Base-by-base conservation (phyloP, 2,797 vertebrate genomes). In the Sebastolobus alascanus region DNA sequence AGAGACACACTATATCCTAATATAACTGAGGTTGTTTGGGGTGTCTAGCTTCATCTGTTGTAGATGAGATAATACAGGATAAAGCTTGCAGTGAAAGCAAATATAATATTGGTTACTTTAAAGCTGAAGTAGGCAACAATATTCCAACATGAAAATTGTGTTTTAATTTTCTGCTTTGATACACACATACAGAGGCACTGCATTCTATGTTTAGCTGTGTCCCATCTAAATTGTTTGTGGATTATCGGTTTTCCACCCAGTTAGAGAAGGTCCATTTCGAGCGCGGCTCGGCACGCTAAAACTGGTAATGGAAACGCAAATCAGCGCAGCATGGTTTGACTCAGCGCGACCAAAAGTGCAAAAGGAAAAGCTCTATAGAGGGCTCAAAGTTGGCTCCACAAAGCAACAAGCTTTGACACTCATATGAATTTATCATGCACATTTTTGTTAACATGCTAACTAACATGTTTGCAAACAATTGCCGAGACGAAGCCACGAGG, bases 401-500 rank as follows among this genome's bases (percentile, higher is more conserved):
- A 5, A 63, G 33, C 40, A 46, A 27, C 54, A 75, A 27, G 4
- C 25, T 64, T 40, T 55, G 78, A 46, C 43, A 18, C 29, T 7
- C 20, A 66, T 33, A 3, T 56, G 7, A 46, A 65, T 4, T 22
- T 18, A 46, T 59, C 25, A 2, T 64, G 56, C 14, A 55, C 29
- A 54, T 29, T 63, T n/a, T 38, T 46, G 14, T 11, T 66, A 33
- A 46, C 1, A 1, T 67, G 46, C 33, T 20, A 8, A 54, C 14
- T 37, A 11, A 22, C 0, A 22, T 29, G 3, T 20, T 9, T 43
- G 20, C 25, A 68, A 22, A 40, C 6, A 1, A 1, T 18, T 54
- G 37, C 68, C 65, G 63, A 69, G 74, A 73, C 33, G 69, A 74
- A 80, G 69, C 80, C 55, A 64, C 64, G 60, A 75, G 18, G n/a